Conservation (phyloP, 2,113 vertebrate species). For the Myotis brandtii region DNA sequence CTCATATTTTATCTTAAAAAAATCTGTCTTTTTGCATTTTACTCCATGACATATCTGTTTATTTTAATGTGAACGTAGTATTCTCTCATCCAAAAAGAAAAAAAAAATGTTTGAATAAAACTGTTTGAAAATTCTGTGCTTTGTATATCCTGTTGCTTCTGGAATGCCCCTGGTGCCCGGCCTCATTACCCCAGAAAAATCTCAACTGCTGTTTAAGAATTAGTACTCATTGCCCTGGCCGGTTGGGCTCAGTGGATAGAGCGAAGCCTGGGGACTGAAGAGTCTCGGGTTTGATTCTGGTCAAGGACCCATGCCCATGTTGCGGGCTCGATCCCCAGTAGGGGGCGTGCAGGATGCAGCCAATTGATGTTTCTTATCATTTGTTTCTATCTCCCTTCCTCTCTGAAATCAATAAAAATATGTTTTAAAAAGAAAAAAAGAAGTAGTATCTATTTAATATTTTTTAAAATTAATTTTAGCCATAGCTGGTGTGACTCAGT, state of each 20-base stretch:
- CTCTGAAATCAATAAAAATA: too few species aligned
- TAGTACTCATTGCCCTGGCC: neutral
- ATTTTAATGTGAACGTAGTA: neutral
- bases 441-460: neutral
- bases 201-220: neutral
- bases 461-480: neutral
- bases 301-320: too few species aligned
- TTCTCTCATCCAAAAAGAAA: neutral
- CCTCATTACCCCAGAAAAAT: neutral
- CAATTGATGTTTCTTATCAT: too few species aligned
- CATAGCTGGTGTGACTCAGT: too few species aligned
- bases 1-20: slow-evolving; percentile 11
- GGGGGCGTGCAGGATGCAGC: too few species aligned
- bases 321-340: too few species aligned
- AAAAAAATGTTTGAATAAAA: neutral
- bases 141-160: neutral
- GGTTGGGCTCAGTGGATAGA: too few species aligned
- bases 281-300: too few species aligned
- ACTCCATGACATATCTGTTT: neutral
- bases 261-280: too few species aligned
- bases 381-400: too few species aligned
- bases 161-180: neutral
- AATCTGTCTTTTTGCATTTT: neutral
- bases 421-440: neutral
- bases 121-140: neutral